Evolutionary conservation across 2,113 vertebrate species (phyloP).

Genomic region (Ondatra zibethicus): DNA sequence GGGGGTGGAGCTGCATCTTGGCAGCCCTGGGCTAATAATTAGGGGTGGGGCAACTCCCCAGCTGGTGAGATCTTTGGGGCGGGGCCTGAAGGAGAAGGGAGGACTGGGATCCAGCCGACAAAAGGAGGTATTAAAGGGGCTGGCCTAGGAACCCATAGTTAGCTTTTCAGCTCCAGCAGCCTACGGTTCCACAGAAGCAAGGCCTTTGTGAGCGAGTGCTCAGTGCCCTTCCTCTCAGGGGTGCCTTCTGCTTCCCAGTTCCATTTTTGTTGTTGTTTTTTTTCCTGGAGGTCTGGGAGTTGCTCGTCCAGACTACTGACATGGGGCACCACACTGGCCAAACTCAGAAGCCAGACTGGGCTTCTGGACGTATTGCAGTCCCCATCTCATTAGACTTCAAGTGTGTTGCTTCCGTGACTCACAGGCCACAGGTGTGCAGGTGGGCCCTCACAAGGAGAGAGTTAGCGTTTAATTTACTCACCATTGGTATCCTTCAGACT

Average conservation of each 20-base stretch:
- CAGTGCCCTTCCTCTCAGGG: neutral
- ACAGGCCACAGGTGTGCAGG: rapidly evolving
- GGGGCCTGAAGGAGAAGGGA: constrained; percentile 69
- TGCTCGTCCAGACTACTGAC: neutral
- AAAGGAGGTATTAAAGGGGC: constrained; percentile 76
- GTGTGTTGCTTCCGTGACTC: rapidly evolving
- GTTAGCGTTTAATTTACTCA: neutral
- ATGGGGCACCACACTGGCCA: rapidly evolving
- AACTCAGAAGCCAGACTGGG: neutral
- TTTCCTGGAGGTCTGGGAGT: neutral
- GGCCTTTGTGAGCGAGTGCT: neutral
- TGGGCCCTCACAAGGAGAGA: neutral
- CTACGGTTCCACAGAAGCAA: constrained; percentile 30
- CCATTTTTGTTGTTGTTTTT: neutral
- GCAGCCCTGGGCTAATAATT: constrained; percentile 76
- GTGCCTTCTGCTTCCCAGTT: neutral
- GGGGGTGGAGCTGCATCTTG: constrained; percentile 77
- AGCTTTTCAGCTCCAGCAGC: neutral
- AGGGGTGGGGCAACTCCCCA: constrained; percentile 81
- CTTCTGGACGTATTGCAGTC: neutral
- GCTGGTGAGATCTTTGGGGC: constrained; percentile 69
- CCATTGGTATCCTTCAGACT: neutral
- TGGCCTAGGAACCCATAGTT: constrained; percentile 56
- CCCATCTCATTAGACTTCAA: neutral
- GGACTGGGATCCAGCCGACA: constrained; percentile 62